Evolutionary conservation across 2,113 vertebrate genomes (phyloP), one percentile per base, ranked within the genome.

Genomic region (Todiramphus chloris): DNA sequence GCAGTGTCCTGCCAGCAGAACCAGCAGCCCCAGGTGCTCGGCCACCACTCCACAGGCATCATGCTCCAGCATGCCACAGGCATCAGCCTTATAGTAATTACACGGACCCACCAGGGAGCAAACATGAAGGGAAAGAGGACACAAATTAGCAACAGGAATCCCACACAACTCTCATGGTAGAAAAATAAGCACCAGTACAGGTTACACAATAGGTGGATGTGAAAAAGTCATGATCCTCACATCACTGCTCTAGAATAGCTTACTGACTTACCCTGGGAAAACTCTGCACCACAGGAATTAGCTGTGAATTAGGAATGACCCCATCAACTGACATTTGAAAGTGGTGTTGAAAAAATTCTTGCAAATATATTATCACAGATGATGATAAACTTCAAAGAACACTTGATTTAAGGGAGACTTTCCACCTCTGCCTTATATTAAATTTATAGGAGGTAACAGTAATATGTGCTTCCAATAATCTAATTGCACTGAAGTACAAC

Each of bases 11-110:
- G 13, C 10, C 56, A 39, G 8, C 13, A 35, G 50, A 59, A 74
- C 10, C 2, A 3, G 16, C 2, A 6, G 31, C 12, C 44, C 25
- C 19, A 33, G 11, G 39, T 30, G 10, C 44, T 87, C 0, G 0
- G 30, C 25, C 15, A 28, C 35, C 5, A 6, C 20, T 20, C 64
- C 69, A n/a, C 31, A 44, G 56, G 18, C 46, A 60, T 8, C 33
- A 8, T 1, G 5, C 18, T 72, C 28, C 10, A 1, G 12, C 2
- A 19, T n/a, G 53, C 59, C 69, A 41, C 37, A 55, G 55, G 17
- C 62, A 46, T 17, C 3, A 2, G 3, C 18, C 8, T 31, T 39
- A 15, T 67, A 43, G 35, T 23, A 33, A 6, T 20, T 53, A 30
- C 9, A 19, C 14, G 67, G 28, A 44, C 27, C 48, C 28, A 12